These are phyloP conservation scores for Ciconia maguari DNA, from an alignment of 2,113 vertebrate genomes.

Conservation along the genomic window DNA sequence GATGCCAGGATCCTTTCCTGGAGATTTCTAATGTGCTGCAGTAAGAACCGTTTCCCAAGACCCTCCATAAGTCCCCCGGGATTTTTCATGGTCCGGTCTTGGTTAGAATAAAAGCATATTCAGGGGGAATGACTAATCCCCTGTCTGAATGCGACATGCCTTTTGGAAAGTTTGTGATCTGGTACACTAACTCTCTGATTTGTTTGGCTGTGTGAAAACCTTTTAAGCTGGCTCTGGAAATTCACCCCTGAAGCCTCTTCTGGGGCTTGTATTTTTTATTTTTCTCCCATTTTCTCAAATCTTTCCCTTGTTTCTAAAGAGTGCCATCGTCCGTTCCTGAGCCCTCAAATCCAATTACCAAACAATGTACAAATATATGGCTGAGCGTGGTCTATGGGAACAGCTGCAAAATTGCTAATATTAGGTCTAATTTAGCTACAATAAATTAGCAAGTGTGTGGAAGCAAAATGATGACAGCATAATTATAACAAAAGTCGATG, in stretches of 20 bases:
- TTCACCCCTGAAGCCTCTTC: neutral
- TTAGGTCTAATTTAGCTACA: slow-evolving; percentile 84
- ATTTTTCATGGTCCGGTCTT: neutral
- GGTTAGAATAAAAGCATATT: neutral
- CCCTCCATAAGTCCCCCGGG: neutral
- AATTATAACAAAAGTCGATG: slow-evolving; percentile 85
- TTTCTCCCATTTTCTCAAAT: slow-evolving; percentile 25
- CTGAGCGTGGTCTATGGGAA: slow-evolving; percentile 72
- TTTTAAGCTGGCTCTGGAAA: slow-evolving; percentile 5
- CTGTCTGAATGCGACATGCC: neutral
- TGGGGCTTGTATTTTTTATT: slow-evolving; percentile 2
- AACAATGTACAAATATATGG: slow-evolving; percentile 74
- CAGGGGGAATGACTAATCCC: neutral
- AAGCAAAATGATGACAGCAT: slow-evolving; percentile 82
- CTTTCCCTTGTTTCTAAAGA: slow-evolving; percentile 44
- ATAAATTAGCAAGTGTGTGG: slow-evolving; percentile 85
- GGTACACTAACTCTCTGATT: neutral
- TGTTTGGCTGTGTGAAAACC: neutral
- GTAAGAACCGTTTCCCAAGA: neutral
- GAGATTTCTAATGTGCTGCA: neutral
- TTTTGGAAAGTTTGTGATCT: neutral
- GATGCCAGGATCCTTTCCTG: neutral
- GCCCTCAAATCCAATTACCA: slow-evolving; percentile 77
- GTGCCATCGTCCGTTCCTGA: slow-evolving; percentile 41
- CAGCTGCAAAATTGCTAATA: slow-evolving; percentile 88